Conservation (phyloP, 1,140 invertebrate genomes). For the Planococcus citri region DNA sequence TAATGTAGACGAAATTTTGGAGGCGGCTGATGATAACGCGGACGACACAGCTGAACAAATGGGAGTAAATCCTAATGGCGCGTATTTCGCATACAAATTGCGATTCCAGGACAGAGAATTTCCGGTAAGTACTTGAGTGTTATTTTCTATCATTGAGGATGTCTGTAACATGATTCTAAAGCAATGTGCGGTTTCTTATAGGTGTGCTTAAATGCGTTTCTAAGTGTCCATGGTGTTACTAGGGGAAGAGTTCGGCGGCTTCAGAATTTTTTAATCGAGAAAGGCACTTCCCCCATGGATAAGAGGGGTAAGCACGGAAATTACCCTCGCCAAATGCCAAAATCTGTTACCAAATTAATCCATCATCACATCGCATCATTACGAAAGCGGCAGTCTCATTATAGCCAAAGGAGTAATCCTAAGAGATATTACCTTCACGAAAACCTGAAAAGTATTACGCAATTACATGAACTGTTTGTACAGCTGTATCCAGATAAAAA, state of each 20-base stretch:
- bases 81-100: too few relatives aligned
- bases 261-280: not conserved
- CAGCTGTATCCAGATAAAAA: not conserved
- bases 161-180: too few relatives aligned
- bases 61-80: too few relatives aligned
- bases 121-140: too few relatives aligned
- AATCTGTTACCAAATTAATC: not conserved
- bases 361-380: not conserved
- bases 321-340: not conserved
- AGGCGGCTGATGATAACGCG: too few relatives aligned
- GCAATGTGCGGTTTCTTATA: too few relatives aligned
- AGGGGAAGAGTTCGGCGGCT: not conserved
- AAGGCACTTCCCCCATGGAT: not conserved
- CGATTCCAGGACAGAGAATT: too few relatives aligned
- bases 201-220: not conserved
- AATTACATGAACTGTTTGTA: not conserved
- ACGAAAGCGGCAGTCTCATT: not conserved
- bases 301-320: not conserved
- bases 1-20: too few relatives aligned
- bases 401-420: not conserved
- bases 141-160: too few relatives aligned
- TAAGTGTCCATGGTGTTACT: not conserved
- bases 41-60: too few relatives aligned
- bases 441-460: not conserved
- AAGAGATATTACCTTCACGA: not conserved